Evolutionary conservation across 2,113 vertebrate species (phyloP), one percentile per base, ranked within the genome.

Genomic region (Ailuropoda melanoleuca): DNA sequence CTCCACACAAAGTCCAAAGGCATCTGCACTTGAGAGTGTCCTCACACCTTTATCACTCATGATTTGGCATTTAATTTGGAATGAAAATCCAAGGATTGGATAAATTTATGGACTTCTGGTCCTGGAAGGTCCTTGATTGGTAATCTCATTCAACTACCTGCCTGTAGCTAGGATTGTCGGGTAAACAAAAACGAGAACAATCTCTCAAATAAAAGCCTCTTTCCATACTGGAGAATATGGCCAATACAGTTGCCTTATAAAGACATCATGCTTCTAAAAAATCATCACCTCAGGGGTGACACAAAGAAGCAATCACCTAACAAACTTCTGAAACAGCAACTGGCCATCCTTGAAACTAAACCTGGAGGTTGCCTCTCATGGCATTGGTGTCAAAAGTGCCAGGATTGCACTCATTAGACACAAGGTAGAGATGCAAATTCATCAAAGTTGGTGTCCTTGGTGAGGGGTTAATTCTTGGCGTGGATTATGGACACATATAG

Each of bases 381-480:
- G 4, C 3, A 4, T 4, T 3, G 0, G 19, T 6, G 17, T 1
- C 14, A 37, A 37, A 50, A 2, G 26, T 10, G 19, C 1, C 15
- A 34, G 62, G 34, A 66, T 74, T 14, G 26, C 43, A 6, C 2
- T 43, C 5, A 6, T 15, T 3, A 50, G 21, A n/a, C 29, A 29
- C 37, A 12, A 14, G 5, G 23, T 8, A 39, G 75, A 34, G 31
- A 15, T 1, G 31, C 23, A 46, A 70, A 26, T 7, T 4, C 29
- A 31, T 17, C 39, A 46, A 85, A 68, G 53, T 43, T 70, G 21
- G 75, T 23, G 46, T 43, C 19, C 23, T 50, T 26, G 29, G 14
- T 46, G 5, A n/a, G 34, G n/a, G 9, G 48, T 12, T 26, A 1
- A n/a, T 7, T 50, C 34, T 93, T 53, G 66, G 37, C 3, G 0